Base-by-base conservation (phyloP, 2,888 invertebrate genomes). In the Mythimna loreyi region DNA sequence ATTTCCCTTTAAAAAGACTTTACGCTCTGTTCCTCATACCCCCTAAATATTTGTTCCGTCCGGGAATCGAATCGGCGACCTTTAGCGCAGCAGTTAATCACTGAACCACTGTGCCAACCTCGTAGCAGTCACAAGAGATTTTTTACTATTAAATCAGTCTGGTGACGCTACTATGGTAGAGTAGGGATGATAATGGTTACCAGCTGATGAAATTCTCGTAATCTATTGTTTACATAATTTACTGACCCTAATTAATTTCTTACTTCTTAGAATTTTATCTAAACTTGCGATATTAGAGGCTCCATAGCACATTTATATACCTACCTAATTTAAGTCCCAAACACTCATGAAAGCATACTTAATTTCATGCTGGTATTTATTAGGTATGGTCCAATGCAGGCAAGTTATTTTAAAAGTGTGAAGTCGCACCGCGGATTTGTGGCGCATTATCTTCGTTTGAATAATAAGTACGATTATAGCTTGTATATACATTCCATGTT, bases 401-500 rank as follows among this genome's bases (percentile, higher is more conserved):
- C 23, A 57, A 57, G 62, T 43, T 43, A 72, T 62, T 62, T 43
- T n/a, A 49, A 45, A 56, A 52, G 21, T 72, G 50, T 78, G 50
- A 25, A 61, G 40, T 36, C 28, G 16, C 13, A 11, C 36, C 13
- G 13, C 28, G n/a, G 6, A 67, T 21, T 45, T 53, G 13, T 19
- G 2, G n/a, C 21, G 4, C 9, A 30, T 57, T 57, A 30, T 36
- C 56, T 33, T 4, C 25, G 56, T 43, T 25, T 21, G 47, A 30
- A 11, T 52, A 52, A 53, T 16, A 40, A 11, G 40, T 16, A 40
- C 16, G 5, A 16, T 4, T 16, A 40, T 40, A 40, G 40, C n/a
- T n/a, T n/a, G n/a, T n/a, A n/a, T n/a, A n/a, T 33, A 33, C 7
- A 40, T 13, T 40, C 11, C 13, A 2, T 40, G 28, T 50, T 16